A percentile compares a stretch with the other conserved stretches of the same genome.
Conservation (phyloP, 92 coral and sea anemone species). For the Porites lobata region DNA sequence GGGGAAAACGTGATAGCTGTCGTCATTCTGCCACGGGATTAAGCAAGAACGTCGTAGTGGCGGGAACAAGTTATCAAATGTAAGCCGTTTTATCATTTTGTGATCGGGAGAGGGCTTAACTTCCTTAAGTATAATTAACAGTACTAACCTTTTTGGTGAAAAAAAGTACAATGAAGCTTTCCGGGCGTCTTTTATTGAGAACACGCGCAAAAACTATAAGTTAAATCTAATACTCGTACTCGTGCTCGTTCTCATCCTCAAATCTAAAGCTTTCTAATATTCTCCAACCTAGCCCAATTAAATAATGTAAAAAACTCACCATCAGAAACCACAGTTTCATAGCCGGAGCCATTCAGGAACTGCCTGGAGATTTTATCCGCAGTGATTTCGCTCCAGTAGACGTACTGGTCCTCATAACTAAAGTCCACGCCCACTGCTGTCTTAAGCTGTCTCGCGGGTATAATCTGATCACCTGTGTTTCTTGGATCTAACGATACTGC, state of each 20-base stretch:
- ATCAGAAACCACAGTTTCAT: conserved; percentile 74
- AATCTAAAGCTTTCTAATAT: neutral
- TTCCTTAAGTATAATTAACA: too few relatives aligned
- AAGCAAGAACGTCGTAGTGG: too few relatives aligned
- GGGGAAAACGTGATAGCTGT: too few relatives aligned
- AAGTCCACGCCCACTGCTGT: conserved; percentile 89
- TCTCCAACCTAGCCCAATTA: neutral
- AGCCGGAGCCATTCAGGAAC: conserved; percentile 84
- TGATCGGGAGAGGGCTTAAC: too few relatives aligned
- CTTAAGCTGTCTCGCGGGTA: conserved; percentile 71
- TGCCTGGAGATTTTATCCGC: conserved; percentile 79
- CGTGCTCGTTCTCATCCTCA: neutral
- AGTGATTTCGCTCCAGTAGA: conserved; percentile 93
- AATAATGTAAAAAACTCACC: conserved; percentile 39
- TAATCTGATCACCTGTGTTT: conserved; percentile 70
- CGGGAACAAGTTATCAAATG: too few relatives aligned
- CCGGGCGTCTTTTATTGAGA: too few relatives aligned
- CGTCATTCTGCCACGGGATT: too few relatives aligned
- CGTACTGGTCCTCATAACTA: conserved; percentile 68
- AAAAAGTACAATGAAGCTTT: too few relatives aligned
- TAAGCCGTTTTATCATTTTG: too few relatives aligned
- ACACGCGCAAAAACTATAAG: too few relatives aligned
- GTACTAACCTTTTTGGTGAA: too few relatives aligned
- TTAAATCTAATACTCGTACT: too few relatives aligned
- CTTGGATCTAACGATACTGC: conserved; percentile 83